Percentiles rank a stretch among this genome's conserved stretches.
phyloP scores from a whole-genome alignment of 2,888 invertebrate genomes.

The Biston betularia region DNA sequence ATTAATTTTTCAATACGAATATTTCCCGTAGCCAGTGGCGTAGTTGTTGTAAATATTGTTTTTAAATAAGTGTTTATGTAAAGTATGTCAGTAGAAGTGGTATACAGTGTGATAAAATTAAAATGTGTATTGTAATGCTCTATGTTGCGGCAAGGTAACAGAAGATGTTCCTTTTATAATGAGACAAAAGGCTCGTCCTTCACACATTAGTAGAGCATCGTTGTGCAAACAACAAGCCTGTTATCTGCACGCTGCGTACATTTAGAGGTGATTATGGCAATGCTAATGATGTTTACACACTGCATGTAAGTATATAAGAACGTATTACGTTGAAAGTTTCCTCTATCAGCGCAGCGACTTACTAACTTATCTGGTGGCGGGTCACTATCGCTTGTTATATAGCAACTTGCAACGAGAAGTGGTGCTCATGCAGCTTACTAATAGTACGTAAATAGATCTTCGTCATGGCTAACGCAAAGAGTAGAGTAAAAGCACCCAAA shows the following conservation, averaged over 20 bases:
- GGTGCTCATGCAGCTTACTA: constrained; percentile 63
- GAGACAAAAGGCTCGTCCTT: constrained; percentile 83
- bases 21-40: constrained; percentile 9
- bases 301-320: constrained; percentile 75
- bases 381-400: constrained; percentile 63
- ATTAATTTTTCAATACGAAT: constrained; percentile 35
- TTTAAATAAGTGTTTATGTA: constrained; percentile 30
- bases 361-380: constrained; percentile 77
- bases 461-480: constrained; percentile 78
- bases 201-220: constrained; percentile 79
- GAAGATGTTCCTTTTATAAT: constrained; percentile 66
- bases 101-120: constrained; percentile 47
- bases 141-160: constrained; percentile 74
- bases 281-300: constrained; percentile 72
- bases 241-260: constrained; percentile 73
- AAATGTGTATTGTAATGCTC: constrained; percentile 56
- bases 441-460: constrained; percentile 57
- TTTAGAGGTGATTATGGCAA: constrained; percentile 79
- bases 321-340: constrained; percentile 53
- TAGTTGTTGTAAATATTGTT: constrained; percentile 39
- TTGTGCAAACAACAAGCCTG: constrained; percentile 81
- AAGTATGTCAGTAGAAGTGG: constrained; percentile 47
- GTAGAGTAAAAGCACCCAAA: constrained; percentile 69
- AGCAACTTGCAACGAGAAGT: constrained; percentile 51
- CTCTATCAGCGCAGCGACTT: constrained; percentile 56